phyloP scores from a whole-genome alignment of 2,888 invertebrate species.

The Cataglyphis albicans region DNA sequence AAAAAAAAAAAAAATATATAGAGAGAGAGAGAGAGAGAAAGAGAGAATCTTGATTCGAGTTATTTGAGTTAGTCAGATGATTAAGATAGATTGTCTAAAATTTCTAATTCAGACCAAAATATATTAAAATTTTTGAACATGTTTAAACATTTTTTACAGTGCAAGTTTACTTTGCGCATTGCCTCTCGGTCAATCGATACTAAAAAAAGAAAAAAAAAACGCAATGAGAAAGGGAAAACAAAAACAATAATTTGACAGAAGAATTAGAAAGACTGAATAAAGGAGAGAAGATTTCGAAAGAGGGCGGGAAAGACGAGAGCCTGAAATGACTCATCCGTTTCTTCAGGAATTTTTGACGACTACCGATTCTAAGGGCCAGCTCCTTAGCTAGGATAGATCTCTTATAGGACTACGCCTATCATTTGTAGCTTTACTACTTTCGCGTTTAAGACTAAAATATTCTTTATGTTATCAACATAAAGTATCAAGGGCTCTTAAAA shows the following conservation, averaged over 20 bases:
- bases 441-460: constrained; percentile 64
- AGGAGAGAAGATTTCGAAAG: background rate
- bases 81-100: no score
- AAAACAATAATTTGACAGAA: constrained; percentile 44
- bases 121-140: no score
- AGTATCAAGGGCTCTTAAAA: background rate
- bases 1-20: no score
- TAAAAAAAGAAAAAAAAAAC: constrained; percentile 14
- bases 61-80: background rate
- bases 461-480: background rate
- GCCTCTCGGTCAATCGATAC: no score
- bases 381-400: constrained; percentile 72
- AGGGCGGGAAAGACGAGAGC: constrained; percentile 29
- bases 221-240: constrained; percentile 48
- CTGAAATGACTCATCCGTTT: constrained; percentile 55
- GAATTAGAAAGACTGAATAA: constrained; percentile 37
- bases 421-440: constrained; percentile 76
- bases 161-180: no score
- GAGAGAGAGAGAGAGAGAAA: background rate
- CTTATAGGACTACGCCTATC: constrained; percentile 54
- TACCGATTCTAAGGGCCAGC: constrained; percentile 41
- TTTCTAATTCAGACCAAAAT: no score
- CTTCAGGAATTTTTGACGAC: constrained; percentile 72
- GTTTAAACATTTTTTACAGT: no score
- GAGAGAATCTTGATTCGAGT: background rate